Percentiles rank a stretch among this genome's conserved stretches.
Conservation (phyloP, 2,888 invertebrate genomes). For the Cyaniris semiargus region DNA sequence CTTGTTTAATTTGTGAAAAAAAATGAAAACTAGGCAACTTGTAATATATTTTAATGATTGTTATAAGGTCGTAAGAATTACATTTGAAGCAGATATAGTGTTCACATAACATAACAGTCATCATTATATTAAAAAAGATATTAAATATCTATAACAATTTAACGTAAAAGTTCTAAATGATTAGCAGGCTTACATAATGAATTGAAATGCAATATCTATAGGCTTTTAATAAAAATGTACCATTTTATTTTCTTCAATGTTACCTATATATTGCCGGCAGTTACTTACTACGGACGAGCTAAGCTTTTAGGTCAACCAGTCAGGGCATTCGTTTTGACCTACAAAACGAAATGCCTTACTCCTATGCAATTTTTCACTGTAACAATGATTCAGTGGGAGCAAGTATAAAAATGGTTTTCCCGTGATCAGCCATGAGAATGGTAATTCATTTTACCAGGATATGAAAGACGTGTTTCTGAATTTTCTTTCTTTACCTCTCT, state of each 20-base stretch:
- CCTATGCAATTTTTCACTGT: slow-evolving; percentile 40
- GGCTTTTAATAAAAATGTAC: slow-evolving; percentile 16
- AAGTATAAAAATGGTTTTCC: slow-evolving; percentile 13
- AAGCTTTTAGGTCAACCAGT: slow-evolving; percentile 43
- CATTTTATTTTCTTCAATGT: slow-evolving; percentile 24
- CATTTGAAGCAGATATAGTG: too few species aligned
- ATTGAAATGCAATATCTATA: background rate
- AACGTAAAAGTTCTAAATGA: background rate
- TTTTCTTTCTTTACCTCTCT: background rate
- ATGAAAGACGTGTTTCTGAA: background rate
- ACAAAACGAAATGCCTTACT: slow-evolving; percentile 41
- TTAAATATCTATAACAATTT: too few species aligned
- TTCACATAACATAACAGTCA: too few species aligned
- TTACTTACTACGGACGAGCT: slow-evolving; percentile 32
- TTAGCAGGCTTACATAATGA: background rate
- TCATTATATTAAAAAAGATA: too few species aligned
- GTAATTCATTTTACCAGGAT: slow-evolving; percentile 13
- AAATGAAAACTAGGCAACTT: too few species aligned
- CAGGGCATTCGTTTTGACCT: slow-evolving; percentile 42
- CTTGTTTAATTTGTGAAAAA: too few species aligned
- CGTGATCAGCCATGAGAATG: slow-evolving; percentile 11
- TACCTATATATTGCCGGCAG: slow-evolving; percentile 28
- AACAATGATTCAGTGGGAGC: slow-evolving; percentile 29
- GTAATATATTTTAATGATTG: too few species aligned
- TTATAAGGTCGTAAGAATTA: too few species aligned